These are phyloP conservation scores for Sphaerophoria rueppellii DNA, from an alignment of 2,888 invertebrate species.

Conservation along the genomic window DNA sequence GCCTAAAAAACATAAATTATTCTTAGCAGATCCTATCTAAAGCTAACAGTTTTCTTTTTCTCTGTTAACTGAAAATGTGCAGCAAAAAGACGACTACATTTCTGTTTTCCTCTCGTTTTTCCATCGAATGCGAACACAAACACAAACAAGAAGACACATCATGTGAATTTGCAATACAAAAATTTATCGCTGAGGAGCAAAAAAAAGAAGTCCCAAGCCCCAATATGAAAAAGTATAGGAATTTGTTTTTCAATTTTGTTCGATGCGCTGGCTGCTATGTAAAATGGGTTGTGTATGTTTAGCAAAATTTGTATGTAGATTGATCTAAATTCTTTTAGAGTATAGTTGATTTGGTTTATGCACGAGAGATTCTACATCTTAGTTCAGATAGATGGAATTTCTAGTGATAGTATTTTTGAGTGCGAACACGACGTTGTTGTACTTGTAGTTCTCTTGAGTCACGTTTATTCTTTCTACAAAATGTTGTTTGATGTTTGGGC, in stretches of 20 bases:
- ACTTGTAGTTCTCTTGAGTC: too few relatives aligned
- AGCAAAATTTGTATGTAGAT: neutral
- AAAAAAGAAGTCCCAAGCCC: neutral
- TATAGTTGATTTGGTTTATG: neutral
- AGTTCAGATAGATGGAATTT: neutral
- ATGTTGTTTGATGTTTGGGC: too few relatives aligned
- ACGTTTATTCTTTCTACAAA: too few relatives aligned
- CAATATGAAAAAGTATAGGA: constrained; percentile 3
- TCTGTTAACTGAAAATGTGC: neutral
- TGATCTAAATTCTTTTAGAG: constrained; percentile 15
- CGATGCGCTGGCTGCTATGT: neutral
- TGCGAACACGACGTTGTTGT: neutral
- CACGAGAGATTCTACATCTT: neutral
- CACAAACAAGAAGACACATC: neutral
- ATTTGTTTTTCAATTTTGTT: constrained; percentile 2
- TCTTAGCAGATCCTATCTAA: constrained; percentile 6
- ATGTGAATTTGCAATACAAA: neutral
- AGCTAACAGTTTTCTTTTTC: constrained; percentile 14
- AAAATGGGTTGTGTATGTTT: neutral
- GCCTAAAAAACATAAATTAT: constrained; percentile 28
- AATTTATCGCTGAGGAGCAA: neutral
- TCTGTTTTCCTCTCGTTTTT: constrained; percentile 3
- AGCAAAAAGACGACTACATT: constrained; percentile 16
- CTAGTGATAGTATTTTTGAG: too few relatives aligned
- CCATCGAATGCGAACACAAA: neutral